Conservation (phyloP, 2,888 invertebrate genomes). For the Hydroisotoma schaefferi region DNA sequence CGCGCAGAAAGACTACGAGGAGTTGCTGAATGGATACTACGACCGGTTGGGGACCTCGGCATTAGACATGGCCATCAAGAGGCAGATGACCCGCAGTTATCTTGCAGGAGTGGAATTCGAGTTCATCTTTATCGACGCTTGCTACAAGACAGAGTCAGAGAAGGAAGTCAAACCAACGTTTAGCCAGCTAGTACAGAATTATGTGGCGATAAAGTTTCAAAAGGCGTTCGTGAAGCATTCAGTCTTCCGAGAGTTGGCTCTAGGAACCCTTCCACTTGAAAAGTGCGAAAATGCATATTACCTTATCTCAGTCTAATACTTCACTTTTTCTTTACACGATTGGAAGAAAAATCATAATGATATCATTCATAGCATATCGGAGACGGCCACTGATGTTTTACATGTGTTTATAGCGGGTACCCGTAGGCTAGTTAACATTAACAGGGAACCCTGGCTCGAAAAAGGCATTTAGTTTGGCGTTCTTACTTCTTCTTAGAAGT, state of each 20-base stretch:
- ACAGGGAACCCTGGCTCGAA: neutral
- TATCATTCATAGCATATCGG: no score
- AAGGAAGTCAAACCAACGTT: slow-evolving; percentile 1
- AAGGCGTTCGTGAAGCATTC: neutral
- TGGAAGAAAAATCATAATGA: no score
- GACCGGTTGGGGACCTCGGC: neutral
- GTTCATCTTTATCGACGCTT: slow-evolving; percentile 2
- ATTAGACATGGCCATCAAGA: neutral
- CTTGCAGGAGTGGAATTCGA: neutral
- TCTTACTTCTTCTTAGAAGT: no score
- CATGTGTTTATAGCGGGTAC: no score
- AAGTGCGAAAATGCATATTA: no score
- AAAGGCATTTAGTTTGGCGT: neutral
- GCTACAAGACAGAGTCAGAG: neutral
- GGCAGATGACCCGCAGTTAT: slow-evolving; percentile 1
- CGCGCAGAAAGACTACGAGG: neutral
- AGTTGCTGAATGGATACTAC: slow-evolving; percentile 5
- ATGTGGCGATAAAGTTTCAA: neutral
- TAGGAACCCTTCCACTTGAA: slow-evolving; percentile 1
- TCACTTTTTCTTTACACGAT: no score
- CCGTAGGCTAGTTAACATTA: no score
- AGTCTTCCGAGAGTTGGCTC: neutral
- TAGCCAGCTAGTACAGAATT: neutral
- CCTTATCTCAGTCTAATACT: no score
- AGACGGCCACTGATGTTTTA: no score